A percentile compares a stretch with the other conserved stretches of the same genome.
Evolutionary conservation across 2,113 vertebrate genomes (phyloP).

Genomic region (Etheostoma spectabile): DNA sequence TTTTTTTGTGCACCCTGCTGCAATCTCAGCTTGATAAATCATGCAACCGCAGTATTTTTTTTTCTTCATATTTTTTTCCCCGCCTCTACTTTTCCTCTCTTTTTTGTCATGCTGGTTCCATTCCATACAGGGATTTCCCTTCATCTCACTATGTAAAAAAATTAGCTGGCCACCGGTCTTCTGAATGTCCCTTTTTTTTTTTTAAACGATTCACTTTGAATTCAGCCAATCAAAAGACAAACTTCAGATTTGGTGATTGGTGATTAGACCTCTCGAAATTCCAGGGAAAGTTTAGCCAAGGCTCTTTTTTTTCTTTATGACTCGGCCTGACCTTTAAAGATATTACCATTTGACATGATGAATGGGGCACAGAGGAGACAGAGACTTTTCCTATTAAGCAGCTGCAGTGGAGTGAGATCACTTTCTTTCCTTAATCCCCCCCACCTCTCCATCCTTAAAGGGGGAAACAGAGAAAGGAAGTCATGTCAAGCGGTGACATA

Average conservation of each 20-base stretch:
- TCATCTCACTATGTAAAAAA: constrained; percentile 38
- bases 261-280: constrained; percentile 80
- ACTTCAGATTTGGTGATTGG: constrained; percentile 76
- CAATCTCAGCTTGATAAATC: constrained; percentile 66
- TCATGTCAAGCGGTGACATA: constrained; percentile 47
- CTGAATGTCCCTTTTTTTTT: constrained; percentile 35
- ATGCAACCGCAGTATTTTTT: constrained; percentile 18
- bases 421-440: constrained; percentile 31
- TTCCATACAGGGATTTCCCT: constrained; percentile 32
- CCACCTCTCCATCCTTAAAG: constrained; percentile 29
- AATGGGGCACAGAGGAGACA: constrained; percentile 73
- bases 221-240: constrained; percentile 79
- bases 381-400: constrained; percentile 79
- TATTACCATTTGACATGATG: constrained; percentile 82
- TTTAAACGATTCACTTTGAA: constrained; percentile 66
- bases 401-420: constrained; percentile 58
- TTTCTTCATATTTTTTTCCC: not conserved
- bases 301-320: constrained; percentile 81
- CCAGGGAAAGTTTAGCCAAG: constrained; percentile 79
- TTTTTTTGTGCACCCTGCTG: constrained; percentile 46
- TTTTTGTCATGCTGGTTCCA: constrained; percentile 26
- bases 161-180: constrained; percentile 18
- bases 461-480: constrained; percentile 41
- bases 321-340: constrained; percentile 81
- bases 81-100: not conserved